Evolutionary conservation across 2,797 vertebrate genomes (phyloP).

Genomic region (Chiroxiphia lanceolata): DNA sequence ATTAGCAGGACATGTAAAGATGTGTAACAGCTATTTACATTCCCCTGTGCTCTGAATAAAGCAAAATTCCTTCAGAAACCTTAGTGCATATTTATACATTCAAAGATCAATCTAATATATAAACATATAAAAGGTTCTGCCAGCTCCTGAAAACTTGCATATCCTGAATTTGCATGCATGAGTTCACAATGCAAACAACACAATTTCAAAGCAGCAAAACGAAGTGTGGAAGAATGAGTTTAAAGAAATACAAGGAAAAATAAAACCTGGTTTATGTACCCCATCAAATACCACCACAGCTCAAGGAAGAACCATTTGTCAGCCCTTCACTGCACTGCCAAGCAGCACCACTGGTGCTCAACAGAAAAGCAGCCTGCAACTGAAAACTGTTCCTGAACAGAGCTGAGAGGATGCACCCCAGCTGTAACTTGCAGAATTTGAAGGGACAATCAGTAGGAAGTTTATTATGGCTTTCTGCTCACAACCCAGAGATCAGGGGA

Average conservation of each 20-base stretch:
- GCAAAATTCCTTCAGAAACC: neutral
- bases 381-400: neutral
- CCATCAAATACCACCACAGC: neutral
- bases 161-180: neutral
- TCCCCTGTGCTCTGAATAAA: neutral
- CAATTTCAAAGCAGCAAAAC: neutral
- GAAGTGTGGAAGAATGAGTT: neutral
- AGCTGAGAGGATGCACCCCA: neutral
- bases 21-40: neutral
- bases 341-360: neutral
- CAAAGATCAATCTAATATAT: neutral
- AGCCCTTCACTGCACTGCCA: neutral
- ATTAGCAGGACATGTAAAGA: neutral
- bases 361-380: neutral
- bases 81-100: neutral
- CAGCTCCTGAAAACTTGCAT: neutral
- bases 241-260: slow-evolving; percentile 10
- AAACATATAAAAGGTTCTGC: neutral
- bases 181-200: neutral
- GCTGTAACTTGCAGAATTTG: neutral
- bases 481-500: neutral
- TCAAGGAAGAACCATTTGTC: neutral
- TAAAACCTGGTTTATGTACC: neutral
- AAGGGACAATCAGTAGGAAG: neutral
- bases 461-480: neutral